Evolutionary conservation across 2,797 vertebrate genomes (phyloP), one percentile per base, ranked within the genome.

Genomic region (Chiloscyllium punctatum): DNA sequence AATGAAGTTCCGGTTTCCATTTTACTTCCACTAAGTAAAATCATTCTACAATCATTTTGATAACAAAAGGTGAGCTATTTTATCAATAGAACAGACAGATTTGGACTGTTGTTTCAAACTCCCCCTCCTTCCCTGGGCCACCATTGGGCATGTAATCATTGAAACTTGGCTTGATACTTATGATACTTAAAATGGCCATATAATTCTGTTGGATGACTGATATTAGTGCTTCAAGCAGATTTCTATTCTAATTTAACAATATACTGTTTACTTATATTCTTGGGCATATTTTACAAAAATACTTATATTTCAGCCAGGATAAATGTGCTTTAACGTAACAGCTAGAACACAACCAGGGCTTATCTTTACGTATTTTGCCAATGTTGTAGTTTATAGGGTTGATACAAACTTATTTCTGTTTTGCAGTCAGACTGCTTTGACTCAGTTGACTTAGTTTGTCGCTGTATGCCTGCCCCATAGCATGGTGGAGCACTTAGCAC

Each of bases 401-500:
- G 51, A 23, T 25, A 74, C 51, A 15, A 42, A 9, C 27, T 23
- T 69, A 48, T 94, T 72, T 94, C 25, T 33, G 68, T 53, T 77
- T 77, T 95, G 27, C 71, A 57, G 48, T 95, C 30, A 53, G 42
- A 95, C n/a, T 74, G 72, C 42, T 53, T 95, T 77, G 16, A 33
- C 53, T 68, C 48, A 74, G 5, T 77, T 53, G 57, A 13, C 57
- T 8, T 72, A 30, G 21, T 48, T 48, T 95, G 48, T 69, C 48
- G 48, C 53, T 95, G 57, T 95, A 95, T 77, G 71, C 71, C 72
- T 94, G 68, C 69, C 92, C 92, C 42, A 95, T 30, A 77, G 48
- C 51, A 72, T 95, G 48, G 69, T 95, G 48, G 48, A 77, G 94
- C 94, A 95, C 71, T 95, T 95, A 95, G 71, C 94, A 53, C 94